phyloP scores from a whole-genome alignment of 1,140 invertebrate species.

The Nebria ingens region DNA sequence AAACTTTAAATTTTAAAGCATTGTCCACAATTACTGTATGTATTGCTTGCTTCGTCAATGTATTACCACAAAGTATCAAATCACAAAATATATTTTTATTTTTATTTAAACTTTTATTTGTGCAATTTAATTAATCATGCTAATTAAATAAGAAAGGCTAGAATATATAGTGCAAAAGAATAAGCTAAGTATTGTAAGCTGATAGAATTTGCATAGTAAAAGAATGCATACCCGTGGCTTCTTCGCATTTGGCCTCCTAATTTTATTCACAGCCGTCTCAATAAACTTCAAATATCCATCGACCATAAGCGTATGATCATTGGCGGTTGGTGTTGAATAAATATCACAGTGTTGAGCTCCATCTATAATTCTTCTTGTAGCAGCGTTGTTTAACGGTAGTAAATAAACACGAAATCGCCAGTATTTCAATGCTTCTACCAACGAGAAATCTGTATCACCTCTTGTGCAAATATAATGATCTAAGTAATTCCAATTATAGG shows the following conservation, averaged over 20 bases:
- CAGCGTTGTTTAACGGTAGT: slow-evolving; percentile 62
- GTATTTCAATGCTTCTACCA: slow-evolving; percentile 83
- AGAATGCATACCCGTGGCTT: slow-evolving; percentile 47
- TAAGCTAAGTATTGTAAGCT: background rate
- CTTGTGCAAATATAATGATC: slow-evolving; percentile 93
- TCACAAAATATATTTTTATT: too few species aligned
- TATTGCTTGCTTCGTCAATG: too few species aligned
- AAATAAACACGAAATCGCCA: slow-evolving; percentile 85
- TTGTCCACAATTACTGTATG: too few species aligned
- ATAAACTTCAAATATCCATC: slow-evolving; percentile 78
- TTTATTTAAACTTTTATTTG: too few species aligned
- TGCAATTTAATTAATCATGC: background rate
- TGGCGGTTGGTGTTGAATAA: slow-evolving; percentile 48
- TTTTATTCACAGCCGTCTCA: slow-evolving; percentile 82
- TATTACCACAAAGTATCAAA: too few species aligned
- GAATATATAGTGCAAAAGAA: background rate
- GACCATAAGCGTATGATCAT: slow-evolving; percentile 54
- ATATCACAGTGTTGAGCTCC: slow-evolving; percentile 69
- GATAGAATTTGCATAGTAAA: background rate
- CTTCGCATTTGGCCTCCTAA: slow-evolving; percentile 59
- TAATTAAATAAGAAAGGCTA: background rate
- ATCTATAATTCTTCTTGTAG: slow-evolving; percentile 59
- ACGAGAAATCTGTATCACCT: slow-evolving; percentile 79
- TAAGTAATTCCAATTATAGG: slow-evolving; percentile 96
- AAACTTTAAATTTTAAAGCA: too few species aligned